Evolutionary conservation across 2,113 vertebrate genomes (phyloP).

Genomic region (Regulus satrapa): DNA sequence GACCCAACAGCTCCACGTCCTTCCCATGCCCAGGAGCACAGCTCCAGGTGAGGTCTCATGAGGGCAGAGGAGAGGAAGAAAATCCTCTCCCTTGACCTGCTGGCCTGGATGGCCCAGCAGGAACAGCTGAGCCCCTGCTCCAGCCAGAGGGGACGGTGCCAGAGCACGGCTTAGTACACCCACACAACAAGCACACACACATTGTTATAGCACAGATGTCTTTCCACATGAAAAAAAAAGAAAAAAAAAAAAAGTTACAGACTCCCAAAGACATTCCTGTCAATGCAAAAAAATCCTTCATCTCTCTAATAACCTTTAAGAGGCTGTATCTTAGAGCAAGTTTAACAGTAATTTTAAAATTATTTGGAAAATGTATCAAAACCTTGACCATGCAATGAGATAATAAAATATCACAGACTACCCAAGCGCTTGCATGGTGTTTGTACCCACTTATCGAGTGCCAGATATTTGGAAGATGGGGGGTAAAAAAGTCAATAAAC

Average conservation of each 20-base stretch:
- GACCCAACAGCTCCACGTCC: not conserved
- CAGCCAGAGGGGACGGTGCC: fast-evolving
- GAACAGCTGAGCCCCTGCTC: not conserved
- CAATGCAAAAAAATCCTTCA: not conserved
- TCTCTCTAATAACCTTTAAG: not conserved
- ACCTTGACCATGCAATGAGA: not conserved
- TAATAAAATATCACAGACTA: not conserved
- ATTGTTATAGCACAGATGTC: not conserved
- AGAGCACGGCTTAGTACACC: fast-evolving
- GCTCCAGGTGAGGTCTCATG: not conserved
- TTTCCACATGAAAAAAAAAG: not conserved
- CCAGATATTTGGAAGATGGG: not conserved
- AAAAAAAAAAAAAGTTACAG: fast-evolving
- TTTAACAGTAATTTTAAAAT: not conserved
- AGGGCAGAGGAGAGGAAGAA: not conserved
- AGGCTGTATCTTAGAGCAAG: not conserved
- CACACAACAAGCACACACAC: not conserved
- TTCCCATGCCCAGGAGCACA: not conserved
- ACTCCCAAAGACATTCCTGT: not conserved
- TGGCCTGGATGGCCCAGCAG: not conserved
- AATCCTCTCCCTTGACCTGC: fast-evolving
- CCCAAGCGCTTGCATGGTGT: too few species aligned
- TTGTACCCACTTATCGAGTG: not conserved
- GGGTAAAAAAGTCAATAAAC: not conserved
- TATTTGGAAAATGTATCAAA: not conserved